Evolutionary conservation across 1,140 invertebrate species (phyloP).

Genomic region (Tetramorium simillimum): DNA sequence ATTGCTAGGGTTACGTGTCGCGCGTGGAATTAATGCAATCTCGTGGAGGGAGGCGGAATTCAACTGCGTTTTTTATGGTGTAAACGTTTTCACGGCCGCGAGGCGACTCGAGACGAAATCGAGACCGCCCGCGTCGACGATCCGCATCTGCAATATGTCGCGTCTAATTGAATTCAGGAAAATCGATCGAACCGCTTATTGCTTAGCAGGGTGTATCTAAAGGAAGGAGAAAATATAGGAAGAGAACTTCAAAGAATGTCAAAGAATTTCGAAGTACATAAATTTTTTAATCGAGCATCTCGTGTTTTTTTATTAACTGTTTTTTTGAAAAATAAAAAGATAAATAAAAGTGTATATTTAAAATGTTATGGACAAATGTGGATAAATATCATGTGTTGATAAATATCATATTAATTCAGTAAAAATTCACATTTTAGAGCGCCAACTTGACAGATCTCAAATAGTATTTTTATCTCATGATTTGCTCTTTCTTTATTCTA

Average conservation of each 20-base stretch:
- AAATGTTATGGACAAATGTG: neutral
- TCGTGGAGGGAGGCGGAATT: conserved; percentile 51
- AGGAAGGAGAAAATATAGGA: neutral
- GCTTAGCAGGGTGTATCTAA: conserved; percentile 27
- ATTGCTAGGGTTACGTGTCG: conserved; percentile 79
- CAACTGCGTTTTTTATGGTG: conserved; percentile 39
- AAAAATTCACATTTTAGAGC: too few relatives aligned
- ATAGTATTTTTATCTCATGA: conserved; percentile 59
- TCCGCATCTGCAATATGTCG: conserved; percentile 64
- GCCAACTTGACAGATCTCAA: too few relatives aligned
- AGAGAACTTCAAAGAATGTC: neutral
- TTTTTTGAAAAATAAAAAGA: neutral
- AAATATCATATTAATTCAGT: too few relatives aligned
- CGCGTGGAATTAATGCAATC: conserved; percentile 79
- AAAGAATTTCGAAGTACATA: neutral
- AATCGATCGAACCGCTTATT: conserved; percentile 59
- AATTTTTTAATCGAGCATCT: neutral
- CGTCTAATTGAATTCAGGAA: conserved; percentile 67
- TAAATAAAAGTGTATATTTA: neutral
- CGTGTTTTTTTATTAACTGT: neutral
- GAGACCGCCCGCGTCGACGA: conserved; percentile 47
- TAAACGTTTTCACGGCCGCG: conserved; percentile 50
- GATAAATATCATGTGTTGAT: too few relatives aligned
- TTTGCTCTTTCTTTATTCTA: conserved; percentile 71
- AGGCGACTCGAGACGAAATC: neutral